A percentile compares a stretch with the other conserved stretches of the same genome.
Conservation (phyloP, 2,113 vertebrate species). For the Rhineura floridana region DNA sequence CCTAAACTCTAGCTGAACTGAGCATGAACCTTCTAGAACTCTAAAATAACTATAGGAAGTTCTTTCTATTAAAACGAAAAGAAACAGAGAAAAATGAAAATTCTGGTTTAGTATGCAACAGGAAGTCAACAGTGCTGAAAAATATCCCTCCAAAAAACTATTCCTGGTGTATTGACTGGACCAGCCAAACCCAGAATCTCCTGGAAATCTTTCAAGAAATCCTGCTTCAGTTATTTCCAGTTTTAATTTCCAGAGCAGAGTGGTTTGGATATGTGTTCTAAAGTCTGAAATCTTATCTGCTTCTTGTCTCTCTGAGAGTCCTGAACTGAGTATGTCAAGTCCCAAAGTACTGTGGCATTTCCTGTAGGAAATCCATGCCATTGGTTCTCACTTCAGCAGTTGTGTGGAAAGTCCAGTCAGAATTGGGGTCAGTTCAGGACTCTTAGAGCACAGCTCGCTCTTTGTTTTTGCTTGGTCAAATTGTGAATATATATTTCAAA, state of each 20-base stretch:
- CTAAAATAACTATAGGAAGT: background rate
- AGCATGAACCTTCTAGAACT: conserved; percentile 22
- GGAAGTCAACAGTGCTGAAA: conserved; percentile 44
- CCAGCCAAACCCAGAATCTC: conserved; percentile 52
- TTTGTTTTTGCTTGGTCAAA: background rate
- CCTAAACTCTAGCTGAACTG: conserved; percentile 21
- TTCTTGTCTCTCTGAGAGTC: background rate
- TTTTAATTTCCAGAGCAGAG: conserved; percentile 49
- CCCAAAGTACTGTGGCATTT: conserved; percentile 1
- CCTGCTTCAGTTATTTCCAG: conserved; percentile 50
- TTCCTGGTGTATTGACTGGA: conserved; percentile 51
- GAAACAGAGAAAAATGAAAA: background rate
- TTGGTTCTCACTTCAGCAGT: background rate
- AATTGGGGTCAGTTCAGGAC: conserved; percentile 10
- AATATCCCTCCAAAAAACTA: conserved; percentile 42
- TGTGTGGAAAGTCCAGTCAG: background rate
- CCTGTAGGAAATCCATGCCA: conserved; percentile 2
- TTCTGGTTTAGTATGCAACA: conserved; percentile 39
- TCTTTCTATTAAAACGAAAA: conserved; percentile 7
- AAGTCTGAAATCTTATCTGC: conserved; percentile 40
- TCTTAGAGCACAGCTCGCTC: background rate
- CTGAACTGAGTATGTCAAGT: background rate
- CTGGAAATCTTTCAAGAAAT: conserved; percentile 65
- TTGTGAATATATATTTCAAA: background rate
- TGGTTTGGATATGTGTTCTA: conserved; percentile 33